Evolutionary conservation across 2,113 vertebrate genomes (phyloP), one percentile per base, ranked within the genome.

Genomic region (Rhinolophus ferrumequinum): DNA sequence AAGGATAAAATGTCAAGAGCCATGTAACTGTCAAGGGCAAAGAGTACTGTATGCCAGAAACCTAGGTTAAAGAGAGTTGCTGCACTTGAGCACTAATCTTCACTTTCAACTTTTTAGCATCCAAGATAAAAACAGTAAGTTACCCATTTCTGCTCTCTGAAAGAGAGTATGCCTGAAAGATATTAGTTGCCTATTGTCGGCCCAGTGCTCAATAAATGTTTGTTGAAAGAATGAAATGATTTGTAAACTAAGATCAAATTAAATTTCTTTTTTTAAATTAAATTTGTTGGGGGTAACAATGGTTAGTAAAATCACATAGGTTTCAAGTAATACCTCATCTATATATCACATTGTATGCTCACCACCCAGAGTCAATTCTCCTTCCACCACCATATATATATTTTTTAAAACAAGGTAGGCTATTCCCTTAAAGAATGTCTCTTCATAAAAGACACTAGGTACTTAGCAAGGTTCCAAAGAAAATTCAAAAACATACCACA

Each of bases 171-270:
- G 35, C 21, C 60, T 79, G 62, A 77, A 69, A 93, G 35, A 83
- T 72, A 66, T 79, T 66, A 69, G 64, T 58, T 93, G 44, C 60
- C 38, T n/a, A 72, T 26, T 66, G 50, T 21, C 0, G 9, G n/a
- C 22, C 84, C 4, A 50, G 10, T 75, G 67, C 30, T 85, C 79
- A 83, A 77, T 64, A 90, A 80, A 96, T 54, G 66, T 33, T 92
- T 95, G 30, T 52, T 80, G 66, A 95, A 88, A 89, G 80, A 81
- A 91, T 54, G 41, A 85, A 96, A 89, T 9, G 7, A 69, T 84
- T 62, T 85, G 41, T 73, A 96, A 92, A 83, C 76, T 79, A 95
- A 96, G 64, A 91, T 52, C 33, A 87, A 87, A 87, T 82, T 76
- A 80, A 50, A 92, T 16, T 50, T 50, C 10, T 50, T 50, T 50